A percentile compares a stretch with the other conserved stretches of the same genome.
phyloP scores from a whole-genome alignment of 2,888 invertebrate genomes.

The Apomyelois bistriatella region DNA sequence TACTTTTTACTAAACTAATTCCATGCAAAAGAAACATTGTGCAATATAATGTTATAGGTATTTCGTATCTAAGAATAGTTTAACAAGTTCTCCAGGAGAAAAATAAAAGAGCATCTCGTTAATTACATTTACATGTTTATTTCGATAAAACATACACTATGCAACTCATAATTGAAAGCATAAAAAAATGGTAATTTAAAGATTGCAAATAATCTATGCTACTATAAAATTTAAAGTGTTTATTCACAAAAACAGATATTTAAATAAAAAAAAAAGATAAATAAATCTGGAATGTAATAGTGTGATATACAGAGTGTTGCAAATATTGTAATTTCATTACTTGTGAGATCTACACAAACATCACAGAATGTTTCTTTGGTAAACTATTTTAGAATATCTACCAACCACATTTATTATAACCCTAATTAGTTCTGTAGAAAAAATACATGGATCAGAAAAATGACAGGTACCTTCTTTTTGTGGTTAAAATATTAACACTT shows the following conservation, averaged over 20 bases:
- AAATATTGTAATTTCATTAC: not conserved
- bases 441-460: no score
- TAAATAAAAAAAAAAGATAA: not conserved
- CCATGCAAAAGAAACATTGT: no score
- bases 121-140: slow-evolving; percentile 10
- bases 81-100: no score
- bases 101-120: no score
- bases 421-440: no score
- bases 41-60: no score
- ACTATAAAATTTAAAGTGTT: slow-evolving; percentile 1
- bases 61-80: no score
- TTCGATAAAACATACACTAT: slow-evolving; percentile 1
- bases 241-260: not conserved
- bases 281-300: slow-evolving; percentile 9
- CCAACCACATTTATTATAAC: no score
- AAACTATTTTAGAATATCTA: no score
- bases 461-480: no score
- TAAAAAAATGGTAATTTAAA: slow-evolving; percentile 3
- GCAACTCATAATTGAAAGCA: slow-evolving; percentile 9
- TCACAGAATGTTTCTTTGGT: slow-evolving; percentile 5
- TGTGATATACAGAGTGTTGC: slow-evolving; percentile 9
- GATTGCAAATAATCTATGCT: slow-evolving; percentile 4
- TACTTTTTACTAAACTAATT: no score
- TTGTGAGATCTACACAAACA: not conserved
- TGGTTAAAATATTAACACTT: no score